Conservation (phyloP, 2,888 invertebrate genomes). For the Macaria liturata region DNA sequence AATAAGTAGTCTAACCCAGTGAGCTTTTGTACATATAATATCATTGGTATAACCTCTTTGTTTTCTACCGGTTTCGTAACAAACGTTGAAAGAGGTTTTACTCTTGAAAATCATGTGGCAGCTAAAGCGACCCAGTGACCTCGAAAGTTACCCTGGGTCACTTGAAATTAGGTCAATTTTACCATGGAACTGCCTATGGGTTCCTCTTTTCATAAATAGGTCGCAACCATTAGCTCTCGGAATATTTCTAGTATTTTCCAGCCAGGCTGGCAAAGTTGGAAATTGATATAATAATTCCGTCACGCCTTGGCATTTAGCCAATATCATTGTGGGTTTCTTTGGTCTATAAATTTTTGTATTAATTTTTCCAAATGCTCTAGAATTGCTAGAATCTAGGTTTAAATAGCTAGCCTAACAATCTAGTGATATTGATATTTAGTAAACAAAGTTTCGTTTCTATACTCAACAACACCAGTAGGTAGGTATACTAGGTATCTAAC, state of each 20-base stretch:
- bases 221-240: background rate
- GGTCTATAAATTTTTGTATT: background rate
- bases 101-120: too few species aligned
- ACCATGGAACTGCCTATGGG: constrained; percentile 7
- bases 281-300: background rate
- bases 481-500: too few species aligned
- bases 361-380: background rate
- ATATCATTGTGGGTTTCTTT: background rate
- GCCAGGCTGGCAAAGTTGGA: background rate
- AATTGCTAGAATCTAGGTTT: background rate
- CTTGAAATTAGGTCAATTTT: constrained; percentile 16
- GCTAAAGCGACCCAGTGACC: constrained; percentile 19
- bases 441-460: too few species aligned
- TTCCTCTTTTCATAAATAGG: constrained; percentile 3
- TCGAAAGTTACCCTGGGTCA: constrained; percentile 16
- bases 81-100: too few species aligned
- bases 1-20: too few species aligned
- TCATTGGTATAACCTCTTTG: too few species aligned
- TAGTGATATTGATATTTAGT: too few species aligned
- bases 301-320: constrained; percentile 7
- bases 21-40: too few species aligned
- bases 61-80: too few species aligned
- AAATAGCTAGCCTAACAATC: too few species aligned
- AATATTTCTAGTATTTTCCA: background rate
- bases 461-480: too few species aligned